Conservation (phyloP, 2,113 vertebrate species). For the Istiophorus platypterus region DNA sequence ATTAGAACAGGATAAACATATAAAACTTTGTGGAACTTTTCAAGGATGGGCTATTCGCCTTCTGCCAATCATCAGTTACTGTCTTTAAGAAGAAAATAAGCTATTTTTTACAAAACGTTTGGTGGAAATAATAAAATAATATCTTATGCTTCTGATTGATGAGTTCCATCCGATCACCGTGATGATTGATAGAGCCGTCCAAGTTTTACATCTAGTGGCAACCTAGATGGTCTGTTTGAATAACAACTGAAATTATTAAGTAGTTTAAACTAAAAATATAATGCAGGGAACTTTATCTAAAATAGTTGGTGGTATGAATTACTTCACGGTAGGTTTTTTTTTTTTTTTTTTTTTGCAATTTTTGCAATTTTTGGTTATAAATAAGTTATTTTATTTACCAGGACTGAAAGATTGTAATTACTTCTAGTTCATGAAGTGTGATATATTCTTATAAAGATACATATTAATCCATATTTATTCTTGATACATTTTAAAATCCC, state of each 20-base stretch:
- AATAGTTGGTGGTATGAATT: neutral
- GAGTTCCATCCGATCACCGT: slow-evolving; percentile 23
- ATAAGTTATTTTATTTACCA: neutral
- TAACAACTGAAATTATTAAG: slow-evolving; percentile 1
- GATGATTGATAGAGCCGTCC: slow-evolving; percentile 53
- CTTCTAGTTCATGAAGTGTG: neutral
- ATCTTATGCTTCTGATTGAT: slow-evolving; percentile 48
- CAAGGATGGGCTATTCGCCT: neutral
- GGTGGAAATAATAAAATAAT: slow-evolving; percentile 36
- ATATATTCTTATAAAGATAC: neutral
- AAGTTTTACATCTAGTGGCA: slow-evolving; percentile 26
- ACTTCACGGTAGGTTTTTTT: neutral
- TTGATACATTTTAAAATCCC: neutral
- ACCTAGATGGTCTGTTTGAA: slow-evolving; percentile 12
- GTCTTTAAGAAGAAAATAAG: slow-evolving; percentile 3
- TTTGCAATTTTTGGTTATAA: neutral
- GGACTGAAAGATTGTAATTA: neutral
- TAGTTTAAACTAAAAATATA: neutral
- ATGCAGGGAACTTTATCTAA: neutral
- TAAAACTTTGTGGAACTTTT: neutral
- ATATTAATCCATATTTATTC: neutral
- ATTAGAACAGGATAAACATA: neutral
- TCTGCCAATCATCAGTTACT: slow-evolving; percentile 11
- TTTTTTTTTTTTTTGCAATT: neutral
- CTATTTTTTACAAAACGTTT: neutral